Evolutionary conservation across 2,888 invertebrate genomes (phyloP).

Genomic region (Autographa gamma): DNA sequence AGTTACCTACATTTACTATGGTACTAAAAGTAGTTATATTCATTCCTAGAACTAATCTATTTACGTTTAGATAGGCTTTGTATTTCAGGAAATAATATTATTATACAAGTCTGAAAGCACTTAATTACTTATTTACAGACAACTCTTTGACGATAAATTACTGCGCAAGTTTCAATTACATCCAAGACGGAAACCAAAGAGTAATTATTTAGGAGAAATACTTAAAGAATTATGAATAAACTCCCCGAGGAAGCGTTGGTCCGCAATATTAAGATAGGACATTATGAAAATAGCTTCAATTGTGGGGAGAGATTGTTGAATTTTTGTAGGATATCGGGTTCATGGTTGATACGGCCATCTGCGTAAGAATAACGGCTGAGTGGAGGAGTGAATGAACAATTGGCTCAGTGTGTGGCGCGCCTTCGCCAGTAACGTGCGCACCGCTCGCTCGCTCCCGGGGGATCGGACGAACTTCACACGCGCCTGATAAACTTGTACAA

Average conservation of each 20-base stretch:
- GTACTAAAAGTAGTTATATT: not conserved
- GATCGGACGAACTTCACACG: constrained; percentile 74
- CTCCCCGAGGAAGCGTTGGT: constrained; percentile 35
- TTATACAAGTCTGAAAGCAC: constrained; percentile 4
- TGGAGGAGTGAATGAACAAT: constrained; percentile 84
- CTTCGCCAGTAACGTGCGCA: constrained; percentile 73
- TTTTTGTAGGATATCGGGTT: constrained; percentile 58
- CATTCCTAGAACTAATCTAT: not conserved
- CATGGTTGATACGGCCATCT: constrained; percentile 80
- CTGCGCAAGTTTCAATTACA: constrained; percentile 23
- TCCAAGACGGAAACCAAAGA: constrained; percentile 14
- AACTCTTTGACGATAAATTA: constrained; percentile 24
- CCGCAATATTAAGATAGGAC: constrained; percentile 29
- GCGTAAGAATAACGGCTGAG: constrained; percentile 86
- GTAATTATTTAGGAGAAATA: constrained; percentile 24
- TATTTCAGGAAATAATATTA: constrained; percentile 14
- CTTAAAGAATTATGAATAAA: constrained; percentile 30
- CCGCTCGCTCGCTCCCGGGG: constrained; percentile 69
- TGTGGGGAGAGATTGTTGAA: constrained; percentile 27
- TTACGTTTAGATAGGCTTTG: not conserved
- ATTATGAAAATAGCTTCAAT: constrained; percentile 33
- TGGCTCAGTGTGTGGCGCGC: constrained; percentile 84
- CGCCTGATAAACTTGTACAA: constrained; percentile 64
- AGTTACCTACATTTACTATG: too few relatives aligned
- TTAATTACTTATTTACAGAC: constrained; percentile 13